Evolutionary conservation across 1,140 invertebrate genomes (phyloP).

Genomic region (Drosophila miranda): DNA sequence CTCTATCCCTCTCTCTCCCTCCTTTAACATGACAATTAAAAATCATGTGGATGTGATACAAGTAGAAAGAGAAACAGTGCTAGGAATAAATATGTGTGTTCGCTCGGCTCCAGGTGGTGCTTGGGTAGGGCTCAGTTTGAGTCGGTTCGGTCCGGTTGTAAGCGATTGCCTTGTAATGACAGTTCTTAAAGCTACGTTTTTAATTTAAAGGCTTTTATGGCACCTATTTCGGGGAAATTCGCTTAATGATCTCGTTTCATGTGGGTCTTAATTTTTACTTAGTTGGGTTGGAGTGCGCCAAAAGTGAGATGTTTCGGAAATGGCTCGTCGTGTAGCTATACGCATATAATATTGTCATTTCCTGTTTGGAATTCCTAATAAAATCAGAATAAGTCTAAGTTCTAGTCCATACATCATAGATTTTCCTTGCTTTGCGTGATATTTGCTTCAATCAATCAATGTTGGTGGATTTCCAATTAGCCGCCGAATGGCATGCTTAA

Average conservation of each 20-base stretch:
- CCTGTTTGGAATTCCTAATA: too few relatives aligned
- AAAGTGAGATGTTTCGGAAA: conserved; percentile 56
- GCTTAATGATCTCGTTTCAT: conserved; percentile 40
- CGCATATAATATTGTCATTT: background rate
- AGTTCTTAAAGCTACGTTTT: conserved; percentile 64
- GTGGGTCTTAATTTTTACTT: conserved; percentile 18
- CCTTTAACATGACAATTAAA: too few relatives aligned
- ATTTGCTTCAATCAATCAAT: too few relatives aligned
- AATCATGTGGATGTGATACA: too few relatives aligned
- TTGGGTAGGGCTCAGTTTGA: background rate
- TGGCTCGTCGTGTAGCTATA: conserved; percentile 45
- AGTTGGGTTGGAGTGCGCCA: conserved; percentile 13
- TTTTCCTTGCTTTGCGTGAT: too few relatives aligned
- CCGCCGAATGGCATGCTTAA: background rate
- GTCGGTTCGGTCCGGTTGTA: conserved; percentile 37
- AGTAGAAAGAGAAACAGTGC: background rate
- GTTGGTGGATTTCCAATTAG: background rate
- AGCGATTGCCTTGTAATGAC: conserved; percentile 70
- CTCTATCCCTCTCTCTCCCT: too few relatives aligned
- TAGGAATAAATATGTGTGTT: conserved; percentile 5
- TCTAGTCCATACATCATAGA: too few relatives aligned
- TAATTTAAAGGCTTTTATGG: conserved; percentile 20
- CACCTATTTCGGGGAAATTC: conserved; percentile 46
- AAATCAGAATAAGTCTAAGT: too few relatives aligned
- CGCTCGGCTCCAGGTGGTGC: conserved; percentile 1